These are phyloP conservation scores for Gambusia yucatana DNA, from an alignment of 2,797 vertebrate species.

Conservation along the genomic window DNA sequence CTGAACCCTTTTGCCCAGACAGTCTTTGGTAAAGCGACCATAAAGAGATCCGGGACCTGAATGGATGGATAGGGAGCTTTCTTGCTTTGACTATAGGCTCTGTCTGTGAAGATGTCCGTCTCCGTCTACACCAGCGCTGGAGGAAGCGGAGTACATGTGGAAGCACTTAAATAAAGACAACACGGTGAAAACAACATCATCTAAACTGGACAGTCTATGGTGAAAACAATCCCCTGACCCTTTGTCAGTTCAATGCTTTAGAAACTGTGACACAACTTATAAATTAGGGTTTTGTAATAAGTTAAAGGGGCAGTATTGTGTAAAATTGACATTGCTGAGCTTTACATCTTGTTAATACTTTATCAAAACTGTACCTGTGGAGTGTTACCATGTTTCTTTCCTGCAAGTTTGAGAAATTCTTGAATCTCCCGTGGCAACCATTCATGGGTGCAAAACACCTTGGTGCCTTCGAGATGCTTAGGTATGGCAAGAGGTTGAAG, in stretches of 20 bases:
- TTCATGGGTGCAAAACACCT: too few species aligned
- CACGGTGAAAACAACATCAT: neutral
- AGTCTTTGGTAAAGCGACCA: slow-evolving; percentile 72
- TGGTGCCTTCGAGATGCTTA: too few species aligned
- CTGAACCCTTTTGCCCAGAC: slow-evolving; percentile 79
- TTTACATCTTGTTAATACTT: too few species aligned
- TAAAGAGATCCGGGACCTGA: slow-evolving; percentile 71
- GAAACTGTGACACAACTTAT: neutral
- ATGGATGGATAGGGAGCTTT: slow-evolving; percentile 57
- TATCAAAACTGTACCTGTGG: too few species aligned
- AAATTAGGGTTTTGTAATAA: neutral
- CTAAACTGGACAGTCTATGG: neutral
- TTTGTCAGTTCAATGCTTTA: neutral
- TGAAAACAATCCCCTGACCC: neutral
- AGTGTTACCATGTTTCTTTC: too few species aligned
- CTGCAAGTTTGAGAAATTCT: too few species aligned
- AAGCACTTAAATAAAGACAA: slow-evolving; percentile 11
- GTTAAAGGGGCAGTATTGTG: neutral
- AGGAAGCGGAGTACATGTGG: slow-evolving; percentile 13
- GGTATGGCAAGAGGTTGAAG: too few species aligned
- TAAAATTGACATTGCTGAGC: too few species aligned
- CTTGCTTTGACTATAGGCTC: slow-evolving; percentile 38
- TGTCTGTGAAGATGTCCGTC: slow-evolving; percentile 44
- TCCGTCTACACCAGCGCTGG: slow-evolving; percentile 12
- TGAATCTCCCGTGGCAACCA: too few species aligned